Conservation (phyloP, 2,113 vertebrate species). For the Rhagologus leucostigma region DNA sequence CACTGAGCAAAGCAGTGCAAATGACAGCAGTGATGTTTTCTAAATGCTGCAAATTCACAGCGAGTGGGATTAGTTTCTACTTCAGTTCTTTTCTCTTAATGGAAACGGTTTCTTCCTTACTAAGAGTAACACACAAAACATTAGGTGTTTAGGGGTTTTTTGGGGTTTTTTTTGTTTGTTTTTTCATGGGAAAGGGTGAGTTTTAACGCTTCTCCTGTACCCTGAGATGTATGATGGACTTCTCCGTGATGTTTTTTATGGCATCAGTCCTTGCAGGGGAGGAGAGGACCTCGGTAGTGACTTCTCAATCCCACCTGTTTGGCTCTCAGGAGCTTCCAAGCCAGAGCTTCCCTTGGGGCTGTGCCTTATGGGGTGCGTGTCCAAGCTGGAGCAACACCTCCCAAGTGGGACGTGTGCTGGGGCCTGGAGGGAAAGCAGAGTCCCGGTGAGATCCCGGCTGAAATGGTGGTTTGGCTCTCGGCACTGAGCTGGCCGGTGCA, state of each 20-base stretch:
- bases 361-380: not conserved
- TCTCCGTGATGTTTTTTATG: not conserved
- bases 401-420: rapidly evolving
- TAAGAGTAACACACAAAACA: not conserved
- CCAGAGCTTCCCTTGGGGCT: not conserved
- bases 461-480: not conserved
- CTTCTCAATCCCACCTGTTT: not conserved
- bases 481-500: not conserved
- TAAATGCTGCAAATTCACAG: not conserved
- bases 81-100: not conserved
- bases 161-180: not conserved
- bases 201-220: not conserved
- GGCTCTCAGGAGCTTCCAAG: not conserved
- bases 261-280: not conserved
- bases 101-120: not conserved
- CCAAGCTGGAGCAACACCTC: rapidly evolving
- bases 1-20: not conserved
- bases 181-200: not conserved
- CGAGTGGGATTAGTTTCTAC: not conserved
- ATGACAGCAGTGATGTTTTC: not conserved
- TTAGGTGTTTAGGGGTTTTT: not conserved
- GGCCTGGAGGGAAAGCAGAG: not conserved
- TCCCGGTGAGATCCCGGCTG: not conserved
- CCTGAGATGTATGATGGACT: not conserved
- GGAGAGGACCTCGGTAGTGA: not conserved